Conservation (phyloP, 2,888 invertebrate genomes). For the Caenorhabditis drosophilae region DNA sequence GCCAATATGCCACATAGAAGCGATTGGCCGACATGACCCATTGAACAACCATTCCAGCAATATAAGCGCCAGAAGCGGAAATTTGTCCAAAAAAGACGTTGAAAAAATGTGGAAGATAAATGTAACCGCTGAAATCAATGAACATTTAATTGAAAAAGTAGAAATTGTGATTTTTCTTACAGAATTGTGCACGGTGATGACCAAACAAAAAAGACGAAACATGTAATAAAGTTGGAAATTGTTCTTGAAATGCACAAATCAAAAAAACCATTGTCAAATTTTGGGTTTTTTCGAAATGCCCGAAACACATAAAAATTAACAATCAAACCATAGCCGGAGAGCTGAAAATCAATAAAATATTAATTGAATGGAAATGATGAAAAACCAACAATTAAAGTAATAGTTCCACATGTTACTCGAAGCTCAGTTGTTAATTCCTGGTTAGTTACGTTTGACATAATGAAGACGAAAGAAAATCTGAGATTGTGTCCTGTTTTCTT, state of each 20-base stretch:
- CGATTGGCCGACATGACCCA: neutral
- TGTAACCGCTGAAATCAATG: neutral
- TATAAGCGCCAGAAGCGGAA: neutral
- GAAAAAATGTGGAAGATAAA: neutral
- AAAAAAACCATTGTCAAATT: neutral
- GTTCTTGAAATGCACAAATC: neutral
- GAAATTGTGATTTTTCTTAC: too few relatives aligned
- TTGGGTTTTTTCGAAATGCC: neutral
- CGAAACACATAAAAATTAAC: neutral
- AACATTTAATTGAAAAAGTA: too few relatives aligned
- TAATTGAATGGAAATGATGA: too few relatives aligned
- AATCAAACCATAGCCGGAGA: neutral
- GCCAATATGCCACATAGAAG: neutral
- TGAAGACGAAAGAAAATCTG: too few relatives aligned
- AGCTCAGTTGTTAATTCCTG: too few relatives aligned
- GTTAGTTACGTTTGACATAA: too few relatives aligned
- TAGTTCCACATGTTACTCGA: too few relatives aligned
- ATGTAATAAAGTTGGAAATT: neutral
- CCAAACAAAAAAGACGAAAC: neutral
- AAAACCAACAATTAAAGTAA: too few relatives aligned
- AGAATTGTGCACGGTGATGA: neutral
- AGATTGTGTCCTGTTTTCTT: too few relatives aligned
- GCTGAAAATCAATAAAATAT: too few relatives aligned
- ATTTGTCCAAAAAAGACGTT: neutral
- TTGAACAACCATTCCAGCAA: neutral